Evolutionary conservation across 2,797 vertebrate genomes (phyloP).

Genomic region (Takifugu rubripes): DNA sequence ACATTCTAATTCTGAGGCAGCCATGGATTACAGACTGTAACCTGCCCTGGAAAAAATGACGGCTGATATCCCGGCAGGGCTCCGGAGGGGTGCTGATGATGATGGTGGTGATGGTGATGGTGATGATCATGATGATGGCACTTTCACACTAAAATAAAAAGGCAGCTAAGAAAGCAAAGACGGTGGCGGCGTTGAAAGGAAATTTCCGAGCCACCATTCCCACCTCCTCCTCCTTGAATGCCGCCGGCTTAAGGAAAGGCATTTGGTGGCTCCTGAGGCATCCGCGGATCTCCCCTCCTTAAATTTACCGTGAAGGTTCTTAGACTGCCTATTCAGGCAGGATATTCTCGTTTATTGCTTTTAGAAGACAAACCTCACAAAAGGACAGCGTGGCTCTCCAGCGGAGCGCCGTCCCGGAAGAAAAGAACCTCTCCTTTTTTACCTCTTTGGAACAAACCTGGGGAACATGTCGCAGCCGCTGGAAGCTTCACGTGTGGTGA

Average conservation of each 20-base stretch:
- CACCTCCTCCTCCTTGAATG: conserved; percentile 75
- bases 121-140: conserved; percentile 61
- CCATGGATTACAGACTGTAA: conserved; percentile 98
- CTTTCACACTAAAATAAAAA: conserved; percentile 71
- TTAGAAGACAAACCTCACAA: conserved; percentile 71
- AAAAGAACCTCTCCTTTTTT: too few species aligned
- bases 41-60: conserved; percentile 92
- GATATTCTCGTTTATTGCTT: conserved; percentile 83
- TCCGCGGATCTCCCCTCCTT: conserved; percentile 86
- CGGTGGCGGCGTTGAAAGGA: conserved; percentile 38
- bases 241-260: conserved; percentile 90
- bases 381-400: conserved; percentile 64
- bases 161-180: conserved; percentile 1
- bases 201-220: conserved; percentile 40
- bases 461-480: too few species aligned
- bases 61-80: conserved; percentile 87
- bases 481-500: too few species aligned
- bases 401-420: neutral
- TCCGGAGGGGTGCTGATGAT: conserved; percentile 76
- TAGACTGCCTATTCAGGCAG: conserved; percentile 90
- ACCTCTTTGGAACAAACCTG: too few species aligned
- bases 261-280: conserved; percentile 93
- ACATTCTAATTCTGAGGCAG: conserved; percentile 96
- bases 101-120: conserved; percentile 54
- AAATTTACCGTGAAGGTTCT: conserved; percentile 89